phyloP scores from a whole-genome alignment of 2,113 vertebrate genomes.

The Embiotoca jacksoni region DNA sequence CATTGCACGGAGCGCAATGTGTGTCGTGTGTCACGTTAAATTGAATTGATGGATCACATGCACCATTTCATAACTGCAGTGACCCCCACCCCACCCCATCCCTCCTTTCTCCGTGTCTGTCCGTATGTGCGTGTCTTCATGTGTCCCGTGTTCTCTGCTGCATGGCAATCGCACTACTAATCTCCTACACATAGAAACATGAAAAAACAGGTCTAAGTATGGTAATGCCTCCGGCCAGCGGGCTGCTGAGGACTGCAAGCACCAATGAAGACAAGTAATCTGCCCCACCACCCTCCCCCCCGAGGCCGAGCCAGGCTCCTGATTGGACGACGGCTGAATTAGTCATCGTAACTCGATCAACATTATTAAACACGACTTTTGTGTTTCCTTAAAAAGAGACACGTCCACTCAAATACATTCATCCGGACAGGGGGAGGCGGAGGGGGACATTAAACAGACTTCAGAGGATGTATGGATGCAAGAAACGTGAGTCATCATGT shows the following conservation, averaged over 20 bases:
- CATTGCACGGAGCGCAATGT: too few relatives aligned
- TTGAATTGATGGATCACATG: too few relatives aligned
- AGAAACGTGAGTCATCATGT: too few relatives aligned
- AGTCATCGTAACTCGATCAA: slow-evolving; percentile 23
- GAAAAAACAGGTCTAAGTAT: slow-evolving; percentile 6
- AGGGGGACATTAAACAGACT: too few relatives aligned
- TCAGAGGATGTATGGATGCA: too few relatives aligned
- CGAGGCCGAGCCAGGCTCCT: slow-evolving; percentile 10
- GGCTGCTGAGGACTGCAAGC: too few relatives aligned
- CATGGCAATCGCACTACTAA: slow-evolving; percentile 12
- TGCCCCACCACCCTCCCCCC: neutral
- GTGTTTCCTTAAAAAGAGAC: neutral
- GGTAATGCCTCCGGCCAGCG: slow-evolving; percentile 16
- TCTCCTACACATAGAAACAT: neutral
- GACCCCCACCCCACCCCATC: neutral
- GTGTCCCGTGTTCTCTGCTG: slow-evolving; percentile 4
- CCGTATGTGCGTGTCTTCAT: slow-evolving; percentile 4
- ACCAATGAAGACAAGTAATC: slow-evolving; percentile 25
- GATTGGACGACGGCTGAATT: slow-evolving; percentile 20
- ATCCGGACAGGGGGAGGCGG: too few relatives aligned
- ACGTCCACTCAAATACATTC: too few relatives aligned
- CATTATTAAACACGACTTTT: slow-evolving; percentile 13
- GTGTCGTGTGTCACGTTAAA: too few relatives aligned
- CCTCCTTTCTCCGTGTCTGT: too few relatives aligned
- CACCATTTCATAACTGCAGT: too few relatives aligned